These are phyloP conservation scores for Mylabris sibirica DNA, from an alignment of 2,888 invertebrate species.

Conservation along the genomic window DNA sequence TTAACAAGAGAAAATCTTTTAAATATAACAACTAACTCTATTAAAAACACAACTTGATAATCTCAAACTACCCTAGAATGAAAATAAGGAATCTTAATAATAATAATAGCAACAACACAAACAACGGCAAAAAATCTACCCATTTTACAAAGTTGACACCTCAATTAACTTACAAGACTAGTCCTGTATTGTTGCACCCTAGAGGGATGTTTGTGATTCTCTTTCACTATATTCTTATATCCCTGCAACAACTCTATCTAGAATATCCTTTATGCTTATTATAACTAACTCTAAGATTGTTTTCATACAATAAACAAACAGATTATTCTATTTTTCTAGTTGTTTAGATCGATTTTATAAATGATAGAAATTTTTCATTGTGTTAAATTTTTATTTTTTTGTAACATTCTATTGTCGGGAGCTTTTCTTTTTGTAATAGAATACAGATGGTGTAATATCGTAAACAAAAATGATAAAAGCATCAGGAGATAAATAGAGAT, in stretches of 20 bases:
- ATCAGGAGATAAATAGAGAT: background rate
- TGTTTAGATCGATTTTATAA: background rate
- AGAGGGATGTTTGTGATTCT: background rate
- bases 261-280: background rate
- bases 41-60: background rate
- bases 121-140: background rate
- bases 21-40: background rate
- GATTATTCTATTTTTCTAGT: background rate
- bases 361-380: background rate
- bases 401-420: background rate
- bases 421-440: background rate
- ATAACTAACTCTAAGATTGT: background rate
- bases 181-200: slow-evolving; percentile 5
- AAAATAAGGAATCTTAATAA: background rate
- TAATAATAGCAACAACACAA: background rate
- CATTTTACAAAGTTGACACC: slow-evolving; percentile 7
- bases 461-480: background rate
- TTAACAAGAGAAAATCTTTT: too few relatives aligned
- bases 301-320: background rate
- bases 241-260: background rate
- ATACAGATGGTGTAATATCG: slow-evolving; percentile 5
- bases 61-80: background rate
- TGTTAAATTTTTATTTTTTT: background rate
- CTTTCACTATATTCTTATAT: background rate
- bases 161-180: background rate